phyloP scores from a whole-genome alignment of 92 coral and sea anemone species.

The Pocillopora grandis region DNA sequence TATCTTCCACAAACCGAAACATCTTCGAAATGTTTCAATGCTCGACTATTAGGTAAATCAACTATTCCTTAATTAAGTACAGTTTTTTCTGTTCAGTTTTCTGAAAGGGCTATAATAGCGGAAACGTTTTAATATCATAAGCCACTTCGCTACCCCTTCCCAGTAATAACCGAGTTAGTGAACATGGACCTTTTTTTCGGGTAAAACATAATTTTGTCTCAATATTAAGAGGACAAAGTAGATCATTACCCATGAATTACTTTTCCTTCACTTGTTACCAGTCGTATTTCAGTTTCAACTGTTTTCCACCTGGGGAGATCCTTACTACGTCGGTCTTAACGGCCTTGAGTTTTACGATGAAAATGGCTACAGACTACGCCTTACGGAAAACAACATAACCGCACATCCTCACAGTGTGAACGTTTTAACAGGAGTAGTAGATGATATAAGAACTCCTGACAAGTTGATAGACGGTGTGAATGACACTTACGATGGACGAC shows the following conservation, averaged over 20 bases:
- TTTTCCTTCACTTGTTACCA: constrained; percentile 49
- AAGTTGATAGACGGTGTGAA: constrained; percentile 88
- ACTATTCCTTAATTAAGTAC: too few relatives aligned
- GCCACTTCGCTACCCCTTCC: too few relatives aligned
- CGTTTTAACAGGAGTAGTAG: constrained; percentile 87
- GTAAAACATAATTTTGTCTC: too few relatives aligned
- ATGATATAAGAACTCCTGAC: constrained; percentile 94
- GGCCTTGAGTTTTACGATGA: constrained; percentile 96
- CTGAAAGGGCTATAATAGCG: too few relatives aligned
- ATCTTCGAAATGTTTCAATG: too few relatives aligned
- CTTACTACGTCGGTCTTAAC: constrained; percentile 92
- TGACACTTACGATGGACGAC: constrained; percentile 93
- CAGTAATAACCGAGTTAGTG: too few relatives aligned
- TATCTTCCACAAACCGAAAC: too few relatives aligned
- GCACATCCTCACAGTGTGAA: constrained; percentile 97
- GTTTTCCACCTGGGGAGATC: constrained; percentile 95
- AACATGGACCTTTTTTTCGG: too few relatives aligned
- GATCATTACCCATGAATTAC: background rate
- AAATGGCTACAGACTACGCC: constrained; percentile 73
- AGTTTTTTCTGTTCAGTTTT: too few relatives aligned
- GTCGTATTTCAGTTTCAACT: constrained; percentile 97
- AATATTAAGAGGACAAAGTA: background rate
- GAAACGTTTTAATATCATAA: too few relatives aligned
- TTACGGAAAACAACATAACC: constrained; percentile 76
- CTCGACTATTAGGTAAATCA: too few relatives aligned